phyloP scores from a whole-genome alignment of 2,888 invertebrate genomes.

The Kuschelorhynchus macadamiae region DNA sequence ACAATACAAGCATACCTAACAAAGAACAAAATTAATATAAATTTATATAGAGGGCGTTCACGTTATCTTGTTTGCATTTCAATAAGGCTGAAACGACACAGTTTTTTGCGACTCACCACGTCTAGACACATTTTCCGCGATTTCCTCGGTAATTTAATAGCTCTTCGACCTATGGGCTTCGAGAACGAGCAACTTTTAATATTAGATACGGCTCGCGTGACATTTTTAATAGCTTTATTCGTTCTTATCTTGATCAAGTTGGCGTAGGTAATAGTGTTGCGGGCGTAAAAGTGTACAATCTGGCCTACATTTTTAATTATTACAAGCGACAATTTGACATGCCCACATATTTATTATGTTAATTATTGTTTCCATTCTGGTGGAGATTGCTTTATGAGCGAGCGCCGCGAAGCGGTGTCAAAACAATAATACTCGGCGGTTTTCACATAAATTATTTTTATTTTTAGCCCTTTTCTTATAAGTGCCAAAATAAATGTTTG shows the following conservation, averaged over 20 bases:
- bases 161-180: neutral
- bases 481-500: too few species aligned
- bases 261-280: conserved; percentile 48
- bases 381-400: neutral
- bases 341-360: conserved; percentile 41
- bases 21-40: too few species aligned
- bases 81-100: too few species aligned
- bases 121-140: conserved; percentile 2
- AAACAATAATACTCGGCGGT: neutral
- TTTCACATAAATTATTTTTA: neutral
- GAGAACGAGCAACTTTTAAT: conserved; percentile 31
- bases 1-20: too few species aligned
- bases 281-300: conserved; percentile 50
- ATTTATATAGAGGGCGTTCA: too few species aligned
- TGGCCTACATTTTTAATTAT: conserved; percentile 50
- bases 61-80: too few species aligned
- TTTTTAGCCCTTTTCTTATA: neutral
- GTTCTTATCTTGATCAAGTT: conserved; percentile 41
- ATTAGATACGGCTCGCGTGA: conserved; percentile 42
- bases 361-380: conserved; percentile 9
- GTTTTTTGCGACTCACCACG: neutral
- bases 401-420: neutral
- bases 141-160: neutral
- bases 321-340: conserved; percentile 47
- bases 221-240: conserved; percentile 50